Conservation (phyloP, 2,113 vertebrate genomes). For the Heterocephalus glaber region DNA sequence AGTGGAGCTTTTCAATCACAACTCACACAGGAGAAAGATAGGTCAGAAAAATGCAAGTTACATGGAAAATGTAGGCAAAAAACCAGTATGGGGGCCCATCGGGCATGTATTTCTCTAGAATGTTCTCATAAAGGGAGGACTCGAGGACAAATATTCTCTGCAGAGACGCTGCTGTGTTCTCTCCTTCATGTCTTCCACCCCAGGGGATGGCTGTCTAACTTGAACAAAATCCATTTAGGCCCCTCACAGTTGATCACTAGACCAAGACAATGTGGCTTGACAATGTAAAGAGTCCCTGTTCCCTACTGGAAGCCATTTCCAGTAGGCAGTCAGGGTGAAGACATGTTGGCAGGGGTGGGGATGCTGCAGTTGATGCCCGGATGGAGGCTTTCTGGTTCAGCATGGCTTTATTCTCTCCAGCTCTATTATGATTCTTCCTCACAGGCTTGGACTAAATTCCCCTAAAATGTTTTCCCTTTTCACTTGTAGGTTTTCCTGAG, state of each 20-base stretch:
- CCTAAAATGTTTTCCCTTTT: not conserved
- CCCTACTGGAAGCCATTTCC: not conserved
- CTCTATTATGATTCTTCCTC: not conserved
- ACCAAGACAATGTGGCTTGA: not conserved
- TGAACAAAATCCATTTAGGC: not conserved
- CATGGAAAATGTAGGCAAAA: not conserved
- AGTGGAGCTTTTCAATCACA: constrained; percentile 26
- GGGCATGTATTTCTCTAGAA: not conserved
- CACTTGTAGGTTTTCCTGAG: not conserved
- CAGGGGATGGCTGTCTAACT: not conserved
- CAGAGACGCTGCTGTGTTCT: not conserved
- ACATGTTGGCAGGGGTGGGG: constrained; percentile 87
- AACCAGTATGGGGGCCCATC: not conserved
- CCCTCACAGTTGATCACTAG: not conserved
- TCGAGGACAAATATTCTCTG: not conserved
- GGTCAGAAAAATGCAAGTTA: constrained; percentile 18
- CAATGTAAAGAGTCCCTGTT: not conserved
- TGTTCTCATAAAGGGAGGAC: not conserved
- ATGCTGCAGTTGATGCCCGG: constrained; percentile 86
- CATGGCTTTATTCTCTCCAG: constrained; percentile 65
- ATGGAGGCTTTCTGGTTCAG: constrained; percentile 85
- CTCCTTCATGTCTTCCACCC: not conserved
- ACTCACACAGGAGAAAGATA: not conserved
- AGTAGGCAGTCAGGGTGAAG: constrained; percentile 90
- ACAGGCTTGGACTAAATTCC: not conserved